These are phyloP conservation scores for Aphelenchoides avenae DNA, from an alignment of 1,140 invertebrate genomes.

Conservation along the genomic window DNA sequence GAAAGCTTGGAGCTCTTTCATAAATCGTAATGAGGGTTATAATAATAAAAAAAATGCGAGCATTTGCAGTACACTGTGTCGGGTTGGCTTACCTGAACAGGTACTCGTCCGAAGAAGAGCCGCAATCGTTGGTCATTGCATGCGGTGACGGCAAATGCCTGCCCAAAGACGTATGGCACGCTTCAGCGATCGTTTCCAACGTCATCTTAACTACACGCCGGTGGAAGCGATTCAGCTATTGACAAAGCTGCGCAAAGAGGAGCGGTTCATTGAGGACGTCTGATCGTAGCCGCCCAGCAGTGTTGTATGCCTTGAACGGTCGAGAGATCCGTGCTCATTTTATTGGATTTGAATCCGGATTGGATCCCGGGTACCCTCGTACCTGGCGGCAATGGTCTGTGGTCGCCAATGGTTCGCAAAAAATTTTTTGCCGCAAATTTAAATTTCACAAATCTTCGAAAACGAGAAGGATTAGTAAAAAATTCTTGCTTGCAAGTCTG, in stretches of 20 bases:
- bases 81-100: slow-evolving; percentile 14
- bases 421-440: too few relatives aligned
- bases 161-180: slow-evolving; percentile 62
- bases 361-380: slow-evolving; percentile 39
- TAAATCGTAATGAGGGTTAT: slow-evolving; percentile 46
- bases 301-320: too few relatives aligned
- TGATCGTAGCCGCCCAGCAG: too few relatives aligned
- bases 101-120: slow-evolving; percentile 1
- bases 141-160: slow-evolving; percentile 64
- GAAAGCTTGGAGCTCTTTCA: slow-evolving; percentile 59
- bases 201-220: slow-evolving; percentile 27
- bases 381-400: slow-evolving; percentile 42
- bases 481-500: slow-evolving; percentile 1
- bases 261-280: slow-evolving; percentile 62
- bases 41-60: slow-evolving; percentile 42
- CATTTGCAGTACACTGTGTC: slow-evolving; percentile 37
- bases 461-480: slow-evolving; percentile 4
- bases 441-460: too few relatives aligned
- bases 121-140: slow-evolving; percentile 58
- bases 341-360: too few relatives aligned
- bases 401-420: slow-evolving; percentile 24
- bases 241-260: slow-evolving; percentile 60
- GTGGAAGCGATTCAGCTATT: slow-evolving; percentile 58
- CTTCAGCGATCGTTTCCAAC: slow-evolving; percentile 55
- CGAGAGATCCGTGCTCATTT: too few relatives aligned